Base-by-base conservation (phyloP, 37 sponge, comb jelly and placozoan genomes). In the Agelas oroides region DNA sequence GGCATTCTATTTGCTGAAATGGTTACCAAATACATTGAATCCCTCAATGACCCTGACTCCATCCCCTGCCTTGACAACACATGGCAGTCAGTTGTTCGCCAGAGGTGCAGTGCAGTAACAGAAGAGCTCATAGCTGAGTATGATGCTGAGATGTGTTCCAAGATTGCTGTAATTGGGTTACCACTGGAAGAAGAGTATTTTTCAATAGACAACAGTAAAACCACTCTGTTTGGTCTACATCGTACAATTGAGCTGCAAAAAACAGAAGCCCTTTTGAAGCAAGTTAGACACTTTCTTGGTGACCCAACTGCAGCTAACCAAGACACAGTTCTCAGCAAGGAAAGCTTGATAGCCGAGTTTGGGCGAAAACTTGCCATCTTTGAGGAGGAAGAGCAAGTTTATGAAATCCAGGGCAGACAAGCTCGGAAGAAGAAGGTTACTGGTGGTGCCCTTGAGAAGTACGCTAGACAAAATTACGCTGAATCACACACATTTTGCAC, bases 1-100 rank as follows among this genome's bases (percentile, higher is more conserved):
- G 86, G 86, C 1, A 28, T 60, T 19, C 56, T 52, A 0, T 55
- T 85, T 19, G 86, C 71, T 19, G 59, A 25, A 33, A 20, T 85
- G 28, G 61, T 71, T 35, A 24, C 34, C 3, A 15, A 76, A 8
- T 85, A 70, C 31, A 56, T 85, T 27, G 72, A 77, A 53, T 78
- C 86, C 1, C 60, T 85, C 32, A 85, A 85, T 46, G 54, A 55
- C 23, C 86, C 86, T 31, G 46, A 76, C 65, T 71, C 86, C 18
- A 32, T 85, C 2, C 86, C 86, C 11, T 36, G 56, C 38, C 34
- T 85, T 24, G 41, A 66, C 28, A 24, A 67, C 28, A 66, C 77
- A 53, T 85, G 86, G 86, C 59, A 85, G 38, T 28, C 71, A 14
- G 78, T 35, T 32, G 21, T 77, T 15, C 33, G 28, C 30, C 23